Evolutionary conservation across 2,797 vertebrate genomes (phyloP).

Genomic region (Sebastolobus altivelis): DNA sequence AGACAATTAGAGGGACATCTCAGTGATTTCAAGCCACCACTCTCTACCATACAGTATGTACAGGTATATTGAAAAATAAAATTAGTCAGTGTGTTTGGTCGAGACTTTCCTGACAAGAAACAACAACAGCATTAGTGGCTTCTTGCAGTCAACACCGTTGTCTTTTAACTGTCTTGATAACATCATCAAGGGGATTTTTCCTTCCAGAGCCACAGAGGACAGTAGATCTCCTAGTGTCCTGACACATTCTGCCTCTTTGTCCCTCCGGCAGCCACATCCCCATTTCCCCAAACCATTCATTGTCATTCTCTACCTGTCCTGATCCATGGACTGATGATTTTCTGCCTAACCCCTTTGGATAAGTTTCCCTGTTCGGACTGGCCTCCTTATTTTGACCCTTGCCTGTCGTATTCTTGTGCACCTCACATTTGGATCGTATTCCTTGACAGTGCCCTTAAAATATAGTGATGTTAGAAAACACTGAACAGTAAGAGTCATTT

Average conservation of each 20-base stretch:
- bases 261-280: background rate
- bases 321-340: background rate
- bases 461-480: background rate
- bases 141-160: background rate
- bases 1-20: background rate
- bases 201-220: background rate
- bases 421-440: background rate
- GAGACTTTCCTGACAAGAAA: background rate
- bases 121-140: background rate
- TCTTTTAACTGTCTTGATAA: background rate
- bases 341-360: background rate
- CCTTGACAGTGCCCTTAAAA: background rate
- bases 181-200: background rate
- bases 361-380: background rate
- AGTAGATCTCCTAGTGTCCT: background rate
- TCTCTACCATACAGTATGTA: background rate
- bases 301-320: background rate
- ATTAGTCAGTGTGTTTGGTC: background rate
- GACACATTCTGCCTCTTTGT: background rate
- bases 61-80: background rate
- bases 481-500: background rate
- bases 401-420: too few relatives aligned
- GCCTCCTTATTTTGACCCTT: background rate
- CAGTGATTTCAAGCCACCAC: background rate
- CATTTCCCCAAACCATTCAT: background rate